Conservation (phyloP, 2,113 vertebrate species). For the Rynchops niger region DNA sequence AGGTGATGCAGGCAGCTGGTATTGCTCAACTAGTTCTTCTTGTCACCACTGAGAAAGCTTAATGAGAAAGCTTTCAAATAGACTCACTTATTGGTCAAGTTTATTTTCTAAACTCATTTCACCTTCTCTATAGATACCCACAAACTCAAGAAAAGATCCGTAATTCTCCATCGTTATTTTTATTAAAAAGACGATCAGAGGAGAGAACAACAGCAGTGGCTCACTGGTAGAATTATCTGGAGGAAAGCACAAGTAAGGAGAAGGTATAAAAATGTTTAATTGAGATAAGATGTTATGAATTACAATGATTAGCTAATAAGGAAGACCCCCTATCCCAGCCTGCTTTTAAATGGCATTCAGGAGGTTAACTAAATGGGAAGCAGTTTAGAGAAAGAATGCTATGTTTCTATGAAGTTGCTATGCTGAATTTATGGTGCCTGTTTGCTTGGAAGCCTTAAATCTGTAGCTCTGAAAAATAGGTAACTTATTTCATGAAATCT, state of each 20-base stretch:
- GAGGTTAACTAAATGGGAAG: not conserved
- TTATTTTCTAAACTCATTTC: not conserved
- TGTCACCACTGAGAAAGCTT: not conserved
- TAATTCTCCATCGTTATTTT: not conserved
- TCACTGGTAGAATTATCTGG: not conserved
- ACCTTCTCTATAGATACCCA: not conserved
- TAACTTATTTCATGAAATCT: not conserved
- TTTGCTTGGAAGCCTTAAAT: not conserved
- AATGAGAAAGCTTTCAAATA: not conserved
- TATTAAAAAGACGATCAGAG: not conserved
- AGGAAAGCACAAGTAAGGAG: not conserved
- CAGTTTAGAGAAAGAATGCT: rapidly evolving
- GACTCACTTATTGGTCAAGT: not conserved
- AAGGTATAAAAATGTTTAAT: not conserved
- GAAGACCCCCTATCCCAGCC: not conserved
- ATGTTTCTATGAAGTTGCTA: rapidly evolving
- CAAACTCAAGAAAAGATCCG: not conserved
- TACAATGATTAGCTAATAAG: not conserved
- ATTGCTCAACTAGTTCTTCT: not conserved
- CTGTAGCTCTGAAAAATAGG: not conserved
- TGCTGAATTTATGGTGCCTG: rapidly evolving
- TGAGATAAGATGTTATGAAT: not conserved
- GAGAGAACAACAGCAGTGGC: not conserved
- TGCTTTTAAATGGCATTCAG: not conserved
- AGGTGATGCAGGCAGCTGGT: not conserved